Percentiles rank a stretch among this genome's conserved stretches.
Conservation (phyloP, 2,888 invertebrate species). For the Tinea pellionella region DNA sequence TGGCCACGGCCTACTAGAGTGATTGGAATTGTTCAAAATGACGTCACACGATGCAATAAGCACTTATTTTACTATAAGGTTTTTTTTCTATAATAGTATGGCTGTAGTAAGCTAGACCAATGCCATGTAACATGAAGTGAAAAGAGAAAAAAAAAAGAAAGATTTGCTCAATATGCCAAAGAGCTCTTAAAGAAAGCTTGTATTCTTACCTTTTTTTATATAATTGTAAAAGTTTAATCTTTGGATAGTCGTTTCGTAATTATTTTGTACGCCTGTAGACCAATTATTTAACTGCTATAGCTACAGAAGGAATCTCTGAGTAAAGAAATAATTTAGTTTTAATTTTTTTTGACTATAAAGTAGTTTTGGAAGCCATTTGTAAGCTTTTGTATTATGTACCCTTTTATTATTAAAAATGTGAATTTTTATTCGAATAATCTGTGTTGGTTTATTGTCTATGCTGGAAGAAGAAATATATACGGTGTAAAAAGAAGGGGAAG, state of each 20-base stretch:
- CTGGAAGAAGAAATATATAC: too few relatives aligned
- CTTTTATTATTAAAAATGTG: constrained; percentile 16
- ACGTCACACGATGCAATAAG: too few relatives aligned
- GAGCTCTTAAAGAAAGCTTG: constrained; percentile 25
- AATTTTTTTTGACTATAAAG: too few relatives aligned
- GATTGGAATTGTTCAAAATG: too few relatives aligned
- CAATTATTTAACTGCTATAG: too few relatives aligned
- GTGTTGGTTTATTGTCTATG: background rate
- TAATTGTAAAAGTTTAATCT: too few relatives aligned
- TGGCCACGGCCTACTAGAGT: too few relatives aligned
- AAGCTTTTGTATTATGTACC: constrained; percentile 17
- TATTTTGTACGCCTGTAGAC: too few relatives aligned
- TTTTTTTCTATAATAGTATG: background rate
- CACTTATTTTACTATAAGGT: background rate
- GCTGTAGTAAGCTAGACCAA: constrained; percentile 35
- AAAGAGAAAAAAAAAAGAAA: constrained; percentile 23
- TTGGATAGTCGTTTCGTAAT: too few relatives aligned
- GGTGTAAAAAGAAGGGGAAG: too few relatives aligned
- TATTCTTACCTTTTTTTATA: background rate
- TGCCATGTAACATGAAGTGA: constrained; percentile 37
- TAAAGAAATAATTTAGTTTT: too few relatives aligned
- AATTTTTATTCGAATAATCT: constrained; percentile 14
- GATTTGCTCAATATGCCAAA: constrained; percentile 67
- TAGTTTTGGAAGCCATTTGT: constrained; percentile 10
- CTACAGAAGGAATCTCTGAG: too few relatives aligned